Evolutionary conservation across 2,113 vertebrate genomes (phyloP).

Genomic region (Panurus biarmicus): DNA sequence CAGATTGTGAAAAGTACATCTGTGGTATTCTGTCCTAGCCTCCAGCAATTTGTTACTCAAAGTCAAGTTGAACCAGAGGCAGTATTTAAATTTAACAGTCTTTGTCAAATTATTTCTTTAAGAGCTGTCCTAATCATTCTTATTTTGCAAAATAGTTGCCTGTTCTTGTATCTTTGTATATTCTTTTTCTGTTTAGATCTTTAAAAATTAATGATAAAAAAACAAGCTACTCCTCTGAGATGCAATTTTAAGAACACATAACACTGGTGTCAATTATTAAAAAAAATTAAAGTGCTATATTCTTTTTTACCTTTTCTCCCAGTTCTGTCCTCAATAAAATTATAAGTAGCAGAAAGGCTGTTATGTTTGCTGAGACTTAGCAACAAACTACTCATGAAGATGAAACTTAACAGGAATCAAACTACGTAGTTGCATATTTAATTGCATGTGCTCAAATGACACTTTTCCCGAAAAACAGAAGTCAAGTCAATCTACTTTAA

Average conservation of each 20-base stretch:
- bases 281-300: not conserved
- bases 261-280: not conserved
- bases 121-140: not conserved
- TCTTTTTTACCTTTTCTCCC: not conserved
- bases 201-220: not conserved
- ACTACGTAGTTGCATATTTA: not conserved
- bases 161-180: not conserved
- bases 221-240: not conserved
- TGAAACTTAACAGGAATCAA: not conserved
- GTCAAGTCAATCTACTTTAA: not conserved
- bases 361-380: not conserved
- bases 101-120: not conserved
- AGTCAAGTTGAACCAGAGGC: not conserved
- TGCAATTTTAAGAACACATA: not conserved
- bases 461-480: not conserved
- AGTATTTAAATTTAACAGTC: not conserved
- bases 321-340: not conserved
- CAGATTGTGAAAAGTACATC: not conserved
- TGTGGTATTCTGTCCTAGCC: not conserved
- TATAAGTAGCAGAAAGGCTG: not conserved
- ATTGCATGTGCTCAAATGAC: not conserved
- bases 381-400: not conserved
- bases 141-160: not conserved
- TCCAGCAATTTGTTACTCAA: not conserved
- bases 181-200: not conserved